Percentiles rank a stretch among this genome's conserved stretches.
Conservation (phyloP, 2,888 invertebrate species). For the Dione juno region DNA sequence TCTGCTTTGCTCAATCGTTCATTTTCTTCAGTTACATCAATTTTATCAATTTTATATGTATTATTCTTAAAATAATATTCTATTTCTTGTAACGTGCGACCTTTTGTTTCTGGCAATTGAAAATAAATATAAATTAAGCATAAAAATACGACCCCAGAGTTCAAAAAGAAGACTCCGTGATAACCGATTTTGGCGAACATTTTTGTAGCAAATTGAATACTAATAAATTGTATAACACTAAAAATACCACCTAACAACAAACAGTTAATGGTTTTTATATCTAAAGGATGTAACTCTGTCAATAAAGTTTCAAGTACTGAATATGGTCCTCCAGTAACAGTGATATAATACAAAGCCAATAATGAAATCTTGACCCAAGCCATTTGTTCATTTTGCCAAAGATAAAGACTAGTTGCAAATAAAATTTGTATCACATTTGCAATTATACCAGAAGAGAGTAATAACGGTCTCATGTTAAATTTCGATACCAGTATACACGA, state of each 20-base stretch:
- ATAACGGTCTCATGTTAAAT: constrained; percentile 37
- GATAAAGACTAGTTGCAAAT: constrained; percentile 33
- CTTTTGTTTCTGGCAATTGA: constrained; percentile 54
- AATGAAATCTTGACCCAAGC: constrained; percentile 39
- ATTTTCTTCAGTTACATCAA: neutral
- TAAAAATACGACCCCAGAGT: constrained; percentile 45
- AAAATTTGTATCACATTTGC: constrained; percentile 32
- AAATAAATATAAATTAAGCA: constrained; percentile 50
- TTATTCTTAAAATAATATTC: constrained; percentile 52
- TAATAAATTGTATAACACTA: constrained; percentile 47
- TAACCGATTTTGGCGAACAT: constrained; percentile 50
- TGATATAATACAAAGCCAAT: constrained; percentile 45
- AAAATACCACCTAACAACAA: constrained; percentile 45
- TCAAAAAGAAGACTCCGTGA: constrained; percentile 52
- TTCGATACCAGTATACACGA: constrained; percentile 39
- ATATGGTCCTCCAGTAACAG: constrained; percentile 49
- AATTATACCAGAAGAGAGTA: constrained; percentile 36
- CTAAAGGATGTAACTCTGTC: constrained; percentile 52
- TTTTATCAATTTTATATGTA: constrained; percentile 47
- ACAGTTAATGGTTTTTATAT: constrained; percentile 48
- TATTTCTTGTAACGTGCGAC: constrained; percentile 53
- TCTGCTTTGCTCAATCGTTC: neutral
- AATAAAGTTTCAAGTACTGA: constrained; percentile 50
- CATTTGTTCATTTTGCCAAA: constrained; percentile 20
- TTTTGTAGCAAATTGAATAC: constrained; percentile 46